Base-by-base conservation (phyloP, 1,140 invertebrate species). In the Euura saliciscinereae region DNA sequence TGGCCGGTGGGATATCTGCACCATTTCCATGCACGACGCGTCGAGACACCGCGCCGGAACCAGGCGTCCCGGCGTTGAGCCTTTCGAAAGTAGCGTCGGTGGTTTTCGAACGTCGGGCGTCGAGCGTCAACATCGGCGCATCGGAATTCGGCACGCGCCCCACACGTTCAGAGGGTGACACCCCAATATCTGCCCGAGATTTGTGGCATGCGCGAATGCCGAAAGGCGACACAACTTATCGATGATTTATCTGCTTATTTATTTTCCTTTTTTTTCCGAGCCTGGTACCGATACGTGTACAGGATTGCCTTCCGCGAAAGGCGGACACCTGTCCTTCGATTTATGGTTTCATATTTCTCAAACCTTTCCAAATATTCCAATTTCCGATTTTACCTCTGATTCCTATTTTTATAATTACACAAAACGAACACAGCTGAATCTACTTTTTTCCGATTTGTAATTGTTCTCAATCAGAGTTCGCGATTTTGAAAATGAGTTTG, bases 181-280 rank as follows among this genome's bases (percentile, higher is more conserved):
- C 51, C 51, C 51, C 51, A 59, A 59, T 59, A 59, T 59, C 51
- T 59, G 13, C 51, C 51, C 51, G 51, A 59, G 51, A 59, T 59
- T 59, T 59, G 51, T 59, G 51, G 51, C 51, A 59, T 59, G 51
- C 51, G 51, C 51, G 51, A 2, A 59, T 3, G 8, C 51, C 51
- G 51, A 59, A 59, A 59, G 51, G 6, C 51, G 4, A 59, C 51
- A 59, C 51, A 59, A 59, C 51, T 59, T 59, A 11, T 59, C 51
- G 51, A 59, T 59, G 51, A 59, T 59, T 59, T 59, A 59, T 59
- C 51, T 6, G 51, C 51, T 59, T 59, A 59, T 59, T 59, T 59
- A 59, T 59, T 59, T 59, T 59, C 13, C 3, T 59, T 59, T 59
- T 11, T 59, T 59, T 59, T 59, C 13, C 3, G 3, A 59, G 13